These are phyloP conservation scores for Meloidogyne hapla DNA, from an alignment of 1,140 invertebrate species.

Conservation along the genomic window DNA sequence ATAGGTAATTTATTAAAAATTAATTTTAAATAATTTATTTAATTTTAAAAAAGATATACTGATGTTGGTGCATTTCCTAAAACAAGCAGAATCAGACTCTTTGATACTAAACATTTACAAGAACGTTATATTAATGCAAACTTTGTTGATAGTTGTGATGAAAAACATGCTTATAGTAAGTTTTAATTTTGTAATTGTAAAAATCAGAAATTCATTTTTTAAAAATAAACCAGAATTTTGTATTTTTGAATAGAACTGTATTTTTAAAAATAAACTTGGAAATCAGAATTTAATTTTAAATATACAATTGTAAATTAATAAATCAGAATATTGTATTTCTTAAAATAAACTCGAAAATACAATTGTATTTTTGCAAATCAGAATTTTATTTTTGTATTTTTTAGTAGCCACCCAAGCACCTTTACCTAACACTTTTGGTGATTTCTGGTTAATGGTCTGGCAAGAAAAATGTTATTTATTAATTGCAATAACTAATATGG, in stretches of 20 bases:
- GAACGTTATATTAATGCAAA: conserved; percentile 61
- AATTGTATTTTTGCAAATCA: background rate
- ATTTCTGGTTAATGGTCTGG: conserved; percentile 92
- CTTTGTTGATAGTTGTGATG: conserved; percentile 59
- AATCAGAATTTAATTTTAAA: background rate
- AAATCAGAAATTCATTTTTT: background rate
- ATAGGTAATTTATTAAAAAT: conserved; percentile 42
- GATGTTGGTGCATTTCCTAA: conserved; percentile 57
- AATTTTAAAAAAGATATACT: conserved; percentile 50
- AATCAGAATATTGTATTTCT: no score
- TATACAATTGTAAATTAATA: no score
- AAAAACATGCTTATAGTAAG: conserved; percentile 18
- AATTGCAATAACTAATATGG: conserved; percentile 84
- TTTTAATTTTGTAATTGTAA: background rate
- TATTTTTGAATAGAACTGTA: background rate
- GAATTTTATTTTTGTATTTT: background rate
- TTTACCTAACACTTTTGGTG: conserved; percentile 78
- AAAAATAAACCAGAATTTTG: no score
- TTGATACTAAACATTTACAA: conserved; percentile 22
- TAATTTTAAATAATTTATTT: conserved; percentile 13
- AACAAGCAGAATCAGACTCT: conserved; percentile 52
- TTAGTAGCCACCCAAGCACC: conserved; percentile 80
- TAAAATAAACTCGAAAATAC: no score
- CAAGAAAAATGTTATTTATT: conserved; percentile 76
- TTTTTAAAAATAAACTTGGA: background rate